Base-by-base conservation (phyloP, 2,113 vertebrate species). In the Oplegnathus fasciatus region DNA sequence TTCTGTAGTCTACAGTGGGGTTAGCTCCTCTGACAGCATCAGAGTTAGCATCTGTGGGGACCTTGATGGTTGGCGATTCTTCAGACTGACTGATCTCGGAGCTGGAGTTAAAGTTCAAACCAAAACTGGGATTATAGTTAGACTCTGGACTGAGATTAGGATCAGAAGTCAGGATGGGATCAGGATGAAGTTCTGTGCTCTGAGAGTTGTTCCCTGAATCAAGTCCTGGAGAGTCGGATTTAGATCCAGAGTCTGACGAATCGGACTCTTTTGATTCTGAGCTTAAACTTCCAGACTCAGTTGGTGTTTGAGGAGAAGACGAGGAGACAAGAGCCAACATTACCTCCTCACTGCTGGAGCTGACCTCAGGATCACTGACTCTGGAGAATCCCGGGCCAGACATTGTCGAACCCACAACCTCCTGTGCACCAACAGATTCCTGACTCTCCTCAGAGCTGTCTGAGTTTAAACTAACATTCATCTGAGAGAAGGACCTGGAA, bases 321-420 rank as follows among this genome's bases (percentile, higher is more conserved):
- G 67, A 22, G 10, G 67, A 73, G 54, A 3, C 20, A 34, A 28
- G 3, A 42, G 10, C 32, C 4, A 5, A 10, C 52, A 18, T 15
- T 14, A 74, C 37, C n/a, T 74, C 71, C 71, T 60, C 55, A 6
- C 71, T 74, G 10, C 71, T 74, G 54, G 71, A 74, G 55, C 71
- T 74, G 15, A 22, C 15, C 4, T 22, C n/a, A 44, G 37, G 34
- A 74, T 17, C 18, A 22, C 4, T 9, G 4, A 17, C 52, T 44
- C 13, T 11, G 7, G 8, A 68, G 66, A 48, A 42, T 20, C 44
- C 28, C 0, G n/a, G 42, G 6, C 14, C 13, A 32, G 24, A 26
- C 1, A 4, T 5, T 3, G n/a, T 20, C 7, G 5, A 44, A 58
- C 52, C n/a, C 9, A 44, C 46, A 48, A 18, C 17, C 46, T 18